phyloP scores from a whole-genome alignment of 1,140 invertebrate species.

The Brachionus rubens region DNA sequence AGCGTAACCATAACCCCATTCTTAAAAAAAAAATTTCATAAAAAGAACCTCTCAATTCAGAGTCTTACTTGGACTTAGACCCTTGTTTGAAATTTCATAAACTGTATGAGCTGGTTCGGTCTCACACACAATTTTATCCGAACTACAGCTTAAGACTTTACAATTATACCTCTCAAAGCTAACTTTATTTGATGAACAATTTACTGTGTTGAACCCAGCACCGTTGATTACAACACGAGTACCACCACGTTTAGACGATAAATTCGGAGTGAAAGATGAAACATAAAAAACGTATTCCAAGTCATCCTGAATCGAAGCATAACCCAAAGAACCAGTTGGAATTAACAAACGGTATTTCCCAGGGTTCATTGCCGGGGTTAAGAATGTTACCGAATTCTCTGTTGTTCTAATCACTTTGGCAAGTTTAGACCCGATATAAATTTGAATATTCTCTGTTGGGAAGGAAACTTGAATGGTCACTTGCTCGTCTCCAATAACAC shows the following conservation, averaged over 20 bases:
- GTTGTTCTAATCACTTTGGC: conserved; percentile 45
- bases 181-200: conserved; percentile 48
- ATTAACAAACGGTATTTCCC: conserved; percentile 47
- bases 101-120: conserved; percentile 49
- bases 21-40: neutral
- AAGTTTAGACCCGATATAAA: conserved; percentile 48
- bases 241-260: conserved; percentile 50
- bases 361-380: conserved; percentile 47
- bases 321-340: neutral
- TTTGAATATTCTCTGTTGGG: conserved; percentile 42
- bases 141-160: conserved; percentile 47
- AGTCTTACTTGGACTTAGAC: conserved; percentile 50
- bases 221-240: conserved; percentile 52
- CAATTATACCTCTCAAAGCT: conserved; percentile 50
- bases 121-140: conserved; percentile 50
- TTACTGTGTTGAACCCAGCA: conserved; percentile 49
- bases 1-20: conserved; percentile 21
- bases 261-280: neutral
- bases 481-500: conserved; percentile 48
- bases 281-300: conserved; percentile 47
- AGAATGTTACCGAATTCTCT: conserved; percentile 47
- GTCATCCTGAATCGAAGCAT: neutral
- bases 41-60: no score
- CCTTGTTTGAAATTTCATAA: conserved; percentile 50
- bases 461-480: conserved; percentile 50